phyloP scores from a whole-genome alignment of 2,888 invertebrate species.

The Drosophila anomalipes region DNA sequence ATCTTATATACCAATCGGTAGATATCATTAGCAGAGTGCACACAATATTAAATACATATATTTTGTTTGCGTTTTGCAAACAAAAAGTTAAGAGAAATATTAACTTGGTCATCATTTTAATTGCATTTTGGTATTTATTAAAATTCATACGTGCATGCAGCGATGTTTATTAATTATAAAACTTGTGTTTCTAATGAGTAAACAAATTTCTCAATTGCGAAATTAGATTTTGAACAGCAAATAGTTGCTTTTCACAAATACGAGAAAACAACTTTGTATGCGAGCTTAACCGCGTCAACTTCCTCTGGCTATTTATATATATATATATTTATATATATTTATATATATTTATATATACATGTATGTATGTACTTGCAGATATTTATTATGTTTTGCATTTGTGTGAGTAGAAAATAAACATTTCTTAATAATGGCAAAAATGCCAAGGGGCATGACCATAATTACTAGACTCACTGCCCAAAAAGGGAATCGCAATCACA shows the following conservation, averaged over 20 bases:
- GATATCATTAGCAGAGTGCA: slow-evolving; percentile 20
- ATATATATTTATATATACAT: too few species aligned
- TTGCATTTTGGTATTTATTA: slow-evolving; percentile 18
- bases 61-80: neutral
- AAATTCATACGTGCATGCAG: neutral
- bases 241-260: neutral
- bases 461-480: slow-evolving; percentile 59
- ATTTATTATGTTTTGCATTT: neutral
- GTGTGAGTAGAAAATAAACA: slow-evolving; percentile 32
- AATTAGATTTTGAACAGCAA: neutral
- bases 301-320: neutral
- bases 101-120: slow-evolving; percentile 13
- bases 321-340: neutral
- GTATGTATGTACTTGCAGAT: neutral
- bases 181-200: neutral
- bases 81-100: slow-evolving; percentile 1
- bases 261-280: neutral
- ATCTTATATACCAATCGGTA: neutral
- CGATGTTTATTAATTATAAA: neutral
- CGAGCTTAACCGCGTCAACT: neutral
- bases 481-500: slow-evolving; percentile 46
- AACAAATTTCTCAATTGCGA: neutral
- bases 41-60: neutral
- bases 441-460: slow-evolving; percentile 53
- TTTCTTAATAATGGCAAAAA: slow-evolving; percentile 39